Evolutionary conservation across 2,797 vertebrate species (phyloP).

Genomic region (Pangasius sanitwongsei): DNA sequence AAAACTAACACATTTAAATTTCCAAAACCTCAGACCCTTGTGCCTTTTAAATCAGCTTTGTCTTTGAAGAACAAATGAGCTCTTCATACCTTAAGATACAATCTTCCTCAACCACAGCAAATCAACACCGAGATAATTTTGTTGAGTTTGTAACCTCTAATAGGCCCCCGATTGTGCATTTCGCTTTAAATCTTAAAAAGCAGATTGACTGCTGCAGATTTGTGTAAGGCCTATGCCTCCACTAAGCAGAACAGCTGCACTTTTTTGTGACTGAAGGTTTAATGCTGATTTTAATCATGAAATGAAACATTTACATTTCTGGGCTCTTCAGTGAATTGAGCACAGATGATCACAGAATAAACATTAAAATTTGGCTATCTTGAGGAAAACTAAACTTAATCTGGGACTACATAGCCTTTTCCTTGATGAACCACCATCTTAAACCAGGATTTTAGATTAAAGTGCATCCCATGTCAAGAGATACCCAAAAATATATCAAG

Average conservation of each 20-base stretch:
- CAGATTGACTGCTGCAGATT: neutral
- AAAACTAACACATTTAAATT: neutral
- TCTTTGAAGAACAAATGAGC: conserved; percentile 8
- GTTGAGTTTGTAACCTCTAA: neutral
- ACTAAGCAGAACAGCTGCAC: neutral
- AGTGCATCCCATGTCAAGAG: neutral
- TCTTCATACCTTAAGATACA: neutral
- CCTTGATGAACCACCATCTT: neutral
- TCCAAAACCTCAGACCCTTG: neutral
- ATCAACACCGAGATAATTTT: neutral
- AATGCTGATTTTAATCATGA: neutral
- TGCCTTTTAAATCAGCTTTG: neutral
- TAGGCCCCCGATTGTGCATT: neutral
- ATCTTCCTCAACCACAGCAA: conserved; percentile 12
- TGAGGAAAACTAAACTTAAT: neutral
- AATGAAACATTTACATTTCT: neutral
- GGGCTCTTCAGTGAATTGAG: neutral
- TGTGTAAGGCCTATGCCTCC: neutral
- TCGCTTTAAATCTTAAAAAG: neutral
- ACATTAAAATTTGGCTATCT: neutral
- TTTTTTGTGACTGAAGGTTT: neutral
- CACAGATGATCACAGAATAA: too few species aligned
- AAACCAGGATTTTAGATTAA: neutral
- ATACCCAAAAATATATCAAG: conserved; percentile 18
- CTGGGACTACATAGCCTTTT: neutral